A percentile compares a stretch with the other conserved stretches of the same genome.
Evolutionary conservation across 2,113 vertebrate species (phyloP).

Genomic region (Oriolus oriolus): DNA sequence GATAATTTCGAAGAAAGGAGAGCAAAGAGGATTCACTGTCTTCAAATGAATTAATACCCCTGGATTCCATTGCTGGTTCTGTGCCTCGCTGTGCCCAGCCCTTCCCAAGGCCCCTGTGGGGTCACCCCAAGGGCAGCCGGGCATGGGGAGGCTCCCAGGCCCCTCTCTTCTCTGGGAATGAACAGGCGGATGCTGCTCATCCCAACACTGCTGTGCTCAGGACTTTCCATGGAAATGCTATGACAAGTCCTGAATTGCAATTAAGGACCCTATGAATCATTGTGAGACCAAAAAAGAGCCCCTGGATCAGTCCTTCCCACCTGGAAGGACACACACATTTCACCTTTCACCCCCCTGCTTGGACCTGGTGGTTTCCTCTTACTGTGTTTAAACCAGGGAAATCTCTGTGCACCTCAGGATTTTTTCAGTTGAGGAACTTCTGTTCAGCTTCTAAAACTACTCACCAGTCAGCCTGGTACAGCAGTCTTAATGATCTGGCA

Average conservation of each 20-base stretch:
- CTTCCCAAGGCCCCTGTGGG: too few species aligned
- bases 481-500: background rate
- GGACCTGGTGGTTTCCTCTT: background rate
- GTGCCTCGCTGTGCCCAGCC: fast-evolving
- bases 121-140: too few species aligned
- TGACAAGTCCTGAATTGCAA: background rate
- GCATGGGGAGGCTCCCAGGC: background rate
- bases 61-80: background rate
- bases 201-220: background rate
- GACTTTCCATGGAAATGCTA: background rate
- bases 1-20: background rate
- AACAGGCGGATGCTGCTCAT: fast-evolving
- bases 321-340: background rate
- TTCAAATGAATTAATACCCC: background rate
- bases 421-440: background rate
- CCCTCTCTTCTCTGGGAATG: background rate
- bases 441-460: background rate
- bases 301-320: background rate
- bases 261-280: background rate
- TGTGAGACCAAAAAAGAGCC: background rate
- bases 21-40: background rate
- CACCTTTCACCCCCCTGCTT: background rate
- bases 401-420: background rate
- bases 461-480: background rate
- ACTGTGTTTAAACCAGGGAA: background rate